Base-by-base conservation (phyloP, 2,113 vertebrate species). In the Oncorhynchus clarkii region DNA sequence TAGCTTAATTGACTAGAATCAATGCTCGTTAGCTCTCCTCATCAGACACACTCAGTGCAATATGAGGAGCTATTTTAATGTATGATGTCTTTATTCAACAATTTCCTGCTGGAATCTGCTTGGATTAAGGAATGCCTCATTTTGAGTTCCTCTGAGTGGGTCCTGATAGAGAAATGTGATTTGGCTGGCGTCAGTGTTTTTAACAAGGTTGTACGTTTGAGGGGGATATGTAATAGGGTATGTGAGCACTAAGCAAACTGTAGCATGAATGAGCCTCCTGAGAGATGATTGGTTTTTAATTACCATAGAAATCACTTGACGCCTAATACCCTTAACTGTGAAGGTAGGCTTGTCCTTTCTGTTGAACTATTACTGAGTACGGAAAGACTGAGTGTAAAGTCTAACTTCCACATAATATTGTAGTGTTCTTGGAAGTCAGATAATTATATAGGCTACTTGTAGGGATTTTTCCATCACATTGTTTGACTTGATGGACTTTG, bases 1-100 rank as follows among this genome's bases (percentile, higher is more conserved):
- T 85, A 79, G 74, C 31, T 39, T 77, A 74, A 84, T 70, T 49
- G 72, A 80, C 71, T 79, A 45, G 73, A 90, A 82, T 80, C 57
- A 72, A 64, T 51, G 75, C 26, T 79, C 78, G 77, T 86, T 27
- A 82, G 45, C 27, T 24, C 76, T 70, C 83, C 81, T 73, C 9
- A 65, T 77, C 81, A 88, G 73, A 81, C 76, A 72, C 78, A 67
- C 71, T 85, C 77, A 78, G 67, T 70, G 79, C 48, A 73, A 85
- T 76, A 79, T 78, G 75, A 80, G 65, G 80, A 89, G 84, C 82
- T 88, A 84, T 91, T 85, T 78, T 79, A 87, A 20, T 82, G 82
- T 81, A 90, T 90, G 45, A 11, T 45, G 51, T 54, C 66, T 83
- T 85, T 78, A n/a, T 65, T 68, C 60, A 78, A 26, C 88, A 79